Base-by-base conservation (phyloP, 35 echinoderm and acorn worm species). In the Ophiothrix spiculata region DNA sequence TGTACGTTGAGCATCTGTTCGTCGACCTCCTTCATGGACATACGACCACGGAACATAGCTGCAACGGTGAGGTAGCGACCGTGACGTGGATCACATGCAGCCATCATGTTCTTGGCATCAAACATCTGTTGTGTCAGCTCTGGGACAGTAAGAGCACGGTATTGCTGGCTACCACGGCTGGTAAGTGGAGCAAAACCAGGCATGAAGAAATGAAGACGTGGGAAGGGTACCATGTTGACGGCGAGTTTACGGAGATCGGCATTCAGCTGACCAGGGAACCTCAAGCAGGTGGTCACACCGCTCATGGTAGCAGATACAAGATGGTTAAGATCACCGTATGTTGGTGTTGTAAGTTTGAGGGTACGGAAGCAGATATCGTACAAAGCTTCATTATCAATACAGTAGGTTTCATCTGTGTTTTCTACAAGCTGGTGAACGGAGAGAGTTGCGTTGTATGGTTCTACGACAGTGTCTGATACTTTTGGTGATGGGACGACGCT, bases 61-160 rank as follows among this genome's bases (percentile, higher is more conserved):
- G 90, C 90, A 37, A 92, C 91, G 17, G 90, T 93, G 29, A 97
- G 84, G 84, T 93, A 97, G 10, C 90, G 90, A 49, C 94, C 90
- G 49, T 92, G 91, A 77, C 91, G 90, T 75, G 94, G 94, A 82
- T 97, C 94, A 25, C 94, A 97, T 31, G 94, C 94, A 76, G 94
- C 94, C 95, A 97, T 97, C 95, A 97, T 97, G 88, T 97, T 97
- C 85, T 97, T 97, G 79, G 91, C 88, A 90, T 97, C 94, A 40
- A 97, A 97, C 94, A 97, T 97, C 76, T 97, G 94, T 42, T 89
- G 87, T 35, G 94, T 92, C 11, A 97, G 45, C 42, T 97, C 90
- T 63, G 94, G 86, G 56, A 97, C 94, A 37, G 86, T 89, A 11
- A 97, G 84, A 28, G 90, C 88, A 75, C 90, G 86, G 76, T 97